Evolutionary conservation across 2,888 invertebrate genomes (phyloP), one percentile per base, ranked within the genome.

Genomic region (Platynereis dumerilii): DNA sequence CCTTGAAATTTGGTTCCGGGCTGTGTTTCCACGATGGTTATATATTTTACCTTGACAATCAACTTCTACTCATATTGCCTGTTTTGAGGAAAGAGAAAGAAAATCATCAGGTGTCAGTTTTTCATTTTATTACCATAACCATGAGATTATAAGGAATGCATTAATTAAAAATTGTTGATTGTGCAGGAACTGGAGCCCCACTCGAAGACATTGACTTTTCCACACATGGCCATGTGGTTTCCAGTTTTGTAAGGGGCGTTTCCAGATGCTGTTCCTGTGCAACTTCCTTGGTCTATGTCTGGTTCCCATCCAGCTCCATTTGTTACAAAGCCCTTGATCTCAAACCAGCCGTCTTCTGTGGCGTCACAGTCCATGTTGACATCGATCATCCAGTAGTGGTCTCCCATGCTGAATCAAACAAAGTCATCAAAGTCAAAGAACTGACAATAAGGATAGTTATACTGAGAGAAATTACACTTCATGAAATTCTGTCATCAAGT

Each of bases 321-420:
- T 1, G 57, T 44, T 7, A 44, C 34, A 22, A 58, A 60, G 1
- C 64, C 80, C 72, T 84, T 85, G 22, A 84, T 65, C 66, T 85
- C 83, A 65, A 84, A 84, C 82, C 83, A 84, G 34, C 83, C 83
- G 12, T 76, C 68, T 44, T 80, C 75, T 0, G 81, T 75, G 62
- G 78, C 71, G 3, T 74, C 70, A 70, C 84, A 84, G 68, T 85
- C 82, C 80, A 84, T 82, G 29, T 78, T 74, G 29, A 84, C 60
- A 60, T 82, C 80, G 17, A 80, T 73, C 74, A 84, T 77, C 84
- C 84, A 84, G 70, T 83, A 85, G 61, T 79, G 78, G 7, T 79
- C 75, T 0, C 83, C 84, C 65, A 74, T 83, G 61, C 68, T 60
- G 65, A n/a, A n/a, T n/a, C n/a, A n/a, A n/a, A n/a, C n/a, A n/a